phyloP scores from a whole-genome alignment of 2,797 vertebrate genomes.

The Acanthiza pusilla region DNA sequence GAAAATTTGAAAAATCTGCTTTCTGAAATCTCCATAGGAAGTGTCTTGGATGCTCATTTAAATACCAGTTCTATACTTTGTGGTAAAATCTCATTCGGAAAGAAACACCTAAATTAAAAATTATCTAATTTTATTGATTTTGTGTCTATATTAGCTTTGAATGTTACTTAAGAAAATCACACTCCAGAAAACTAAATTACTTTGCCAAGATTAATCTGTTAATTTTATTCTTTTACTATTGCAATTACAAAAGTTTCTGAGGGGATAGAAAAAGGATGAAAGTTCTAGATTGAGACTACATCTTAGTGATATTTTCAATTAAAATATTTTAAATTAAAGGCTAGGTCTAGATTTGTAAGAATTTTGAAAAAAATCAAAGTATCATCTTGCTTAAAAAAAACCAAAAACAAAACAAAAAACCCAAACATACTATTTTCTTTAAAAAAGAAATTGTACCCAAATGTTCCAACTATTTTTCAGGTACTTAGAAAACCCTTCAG shows the following conservation, averaged over 20 bases:
- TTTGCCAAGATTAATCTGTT: neutral
- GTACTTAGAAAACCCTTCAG: neutral
- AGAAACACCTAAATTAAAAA: neutral
- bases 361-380: neutral
- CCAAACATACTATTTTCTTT: neutral
- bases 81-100: neutral
- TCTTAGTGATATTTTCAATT: neutral
- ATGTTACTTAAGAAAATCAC: neutral
- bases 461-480: neutral
- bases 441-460: neutral
- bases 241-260: neutral
- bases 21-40: neutral
- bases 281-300: neutral
- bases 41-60: neutral
- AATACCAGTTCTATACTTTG: neutral
- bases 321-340: neutral
- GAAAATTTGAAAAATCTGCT: neutral
- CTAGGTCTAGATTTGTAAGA: neutral
- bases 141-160: neutral
- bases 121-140: neutral
- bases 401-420: too few relatives aligned
- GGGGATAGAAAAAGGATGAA: neutral
- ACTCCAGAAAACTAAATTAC: neutral
- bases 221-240: neutral
- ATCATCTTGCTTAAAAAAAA: neutral